A percentile compares a stretch with the other conserved stretches of the same genome.
Conservation (phyloP, 1,140 invertebrate species). For the Apis dorsata region DNA sequence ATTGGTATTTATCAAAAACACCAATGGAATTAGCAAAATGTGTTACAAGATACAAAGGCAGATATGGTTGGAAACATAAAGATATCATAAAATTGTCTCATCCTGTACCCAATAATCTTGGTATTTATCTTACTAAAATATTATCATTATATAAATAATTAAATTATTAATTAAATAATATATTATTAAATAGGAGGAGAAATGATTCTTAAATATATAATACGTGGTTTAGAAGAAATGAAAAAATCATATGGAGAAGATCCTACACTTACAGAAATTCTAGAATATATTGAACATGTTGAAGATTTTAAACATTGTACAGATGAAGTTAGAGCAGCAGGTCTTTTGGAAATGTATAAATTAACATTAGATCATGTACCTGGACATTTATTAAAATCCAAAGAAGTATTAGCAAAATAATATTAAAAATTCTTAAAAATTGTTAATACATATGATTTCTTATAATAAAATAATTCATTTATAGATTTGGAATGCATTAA, state of each 20-base stretch:
- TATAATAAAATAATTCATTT: constrained; percentile 33
- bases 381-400: constrained; percentile 83
- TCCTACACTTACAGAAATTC: constrained; percentile 76
- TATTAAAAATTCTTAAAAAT: not conserved
- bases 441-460: not conserved
- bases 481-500: constrained; percentile 84
- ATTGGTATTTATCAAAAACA: constrained; percentile 83
- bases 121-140: constrained; percentile 69
- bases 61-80: constrained; percentile 85
- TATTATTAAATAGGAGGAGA: constrained; percentile 75
- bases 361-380: constrained; percentile 85
- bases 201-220: constrained; percentile 81
- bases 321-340: constrained; percentile 80
- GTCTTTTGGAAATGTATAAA: constrained; percentile 78
- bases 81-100: constrained; percentile 85
- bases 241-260: constrained; percentile 76
- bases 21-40: constrained; percentile 83
- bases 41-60: constrained; percentile 82
- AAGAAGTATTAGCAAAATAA: constrained; percentile 76
- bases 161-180: constrained; percentile 14
- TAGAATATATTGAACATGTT: constrained; percentile 82
- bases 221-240: constrained; percentile 79
- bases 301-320: constrained; percentile 82
- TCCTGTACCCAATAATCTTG: constrained; percentile 77
- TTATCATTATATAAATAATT: not conserved